Percentiles rank a stretch among this genome's conserved stretches.
phyloP scores from a whole-genome alignment of 2,113 vertebrate genomes.

The Dromiciops gliroides region DNA sequence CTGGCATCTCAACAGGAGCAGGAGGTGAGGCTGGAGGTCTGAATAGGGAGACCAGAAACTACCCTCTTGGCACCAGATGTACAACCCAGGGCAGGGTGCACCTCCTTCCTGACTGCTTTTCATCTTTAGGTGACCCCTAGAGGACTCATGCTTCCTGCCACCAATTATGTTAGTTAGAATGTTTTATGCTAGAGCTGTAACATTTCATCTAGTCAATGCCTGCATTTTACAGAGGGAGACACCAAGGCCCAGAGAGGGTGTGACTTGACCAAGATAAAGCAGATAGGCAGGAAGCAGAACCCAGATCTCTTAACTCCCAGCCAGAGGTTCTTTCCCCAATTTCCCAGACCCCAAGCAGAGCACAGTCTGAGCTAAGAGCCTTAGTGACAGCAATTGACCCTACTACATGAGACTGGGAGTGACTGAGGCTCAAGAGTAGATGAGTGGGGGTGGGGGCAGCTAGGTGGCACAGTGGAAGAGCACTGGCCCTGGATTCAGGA shows the following conservation, averaged over 20 bases:
- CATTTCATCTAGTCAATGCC: not conserved
- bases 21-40: not conserved
- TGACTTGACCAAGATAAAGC: not conserved
- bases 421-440: no score
- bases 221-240: not conserved
- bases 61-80: not conserved
- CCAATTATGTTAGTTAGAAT: not conserved
- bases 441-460: no score
- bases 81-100: not conserved
- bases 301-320: not conserved
- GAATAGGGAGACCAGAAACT: not conserved
- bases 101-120: not conserved
- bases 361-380: no score
- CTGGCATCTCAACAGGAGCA: slow-evolving; percentile 72
- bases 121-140: not conserved
- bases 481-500: no score
- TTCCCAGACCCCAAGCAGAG: not conserved
- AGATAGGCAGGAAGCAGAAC: not conserved
- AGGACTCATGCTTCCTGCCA: no score
- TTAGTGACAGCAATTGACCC: not conserved
- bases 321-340: not conserved
- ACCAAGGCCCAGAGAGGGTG: not conserved
- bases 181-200: not conserved
- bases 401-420: not conserved
- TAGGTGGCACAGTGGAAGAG: no score